Base-by-base conservation (phyloP, 2,888 invertebrate genomes). In the Drosophila demipolita region DNA sequence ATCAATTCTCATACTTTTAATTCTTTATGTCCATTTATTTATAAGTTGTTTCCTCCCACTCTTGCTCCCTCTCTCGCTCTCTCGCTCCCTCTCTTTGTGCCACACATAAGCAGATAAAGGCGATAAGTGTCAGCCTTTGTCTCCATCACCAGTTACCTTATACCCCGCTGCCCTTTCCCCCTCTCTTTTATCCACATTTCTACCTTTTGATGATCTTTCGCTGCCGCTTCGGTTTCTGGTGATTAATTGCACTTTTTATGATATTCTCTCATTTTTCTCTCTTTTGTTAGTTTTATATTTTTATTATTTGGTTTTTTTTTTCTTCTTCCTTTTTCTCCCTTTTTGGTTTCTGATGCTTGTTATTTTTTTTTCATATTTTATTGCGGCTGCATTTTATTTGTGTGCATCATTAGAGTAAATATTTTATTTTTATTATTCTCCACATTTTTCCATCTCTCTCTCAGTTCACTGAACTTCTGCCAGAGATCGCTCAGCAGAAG, bases 91-190 rank as follows among this genome's bases (percentile, higher is more conserved):
- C 20, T 29, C 40, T 38, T 53, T 20, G 12, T 63, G 65, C 50
- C 55, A 55, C 68, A 66, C 65, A 74, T 78, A 78, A 80, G 76
- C 83, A 77, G 86, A 85, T 90, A 90, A 90, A 86, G 70, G 76
- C 78, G 90, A 87, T 90, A 87, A 90, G 77, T 86, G 87, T 87
- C 89, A 87, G 87, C 78, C 73, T 58, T 75, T 82, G 82, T 75
- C 82, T 76, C 68, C 61, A 58, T n/a, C 71, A 50, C 29, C 38
- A 38, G 32, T 48, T 58, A 23, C 20, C 52, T 12, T 5, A 35
- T 7, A 20, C 42, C 36, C 17, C 20, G 8, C 1, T 9, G 0
- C 1, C 29, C 17, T 23, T 17, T 8, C 23, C 20, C 8, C 1
- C 62, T 11, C 11, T 29, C 17, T 33, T 17, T 5, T 42, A 9